Evolutionary conservation across 2,113 vertebrate species (phyloP), one percentile per base, ranked within the genome.

Genomic region (Anguilla rostrata): DNA sequence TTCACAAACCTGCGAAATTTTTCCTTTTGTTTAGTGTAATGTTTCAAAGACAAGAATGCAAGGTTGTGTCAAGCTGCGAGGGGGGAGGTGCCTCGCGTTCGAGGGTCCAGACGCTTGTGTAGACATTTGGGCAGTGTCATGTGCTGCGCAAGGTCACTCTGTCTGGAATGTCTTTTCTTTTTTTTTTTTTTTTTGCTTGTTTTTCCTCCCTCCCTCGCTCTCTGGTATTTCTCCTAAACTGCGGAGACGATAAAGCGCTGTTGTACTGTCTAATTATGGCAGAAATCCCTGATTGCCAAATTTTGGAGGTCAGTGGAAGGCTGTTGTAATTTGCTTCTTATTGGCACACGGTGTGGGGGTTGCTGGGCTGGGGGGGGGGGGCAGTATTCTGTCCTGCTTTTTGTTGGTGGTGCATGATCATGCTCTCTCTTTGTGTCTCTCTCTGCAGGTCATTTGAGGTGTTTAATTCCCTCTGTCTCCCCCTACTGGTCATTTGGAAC

Each of bases 401-500:
- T 66, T 66, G 60, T 66, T 66, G 60, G 60, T 66, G 60, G 20
- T 66, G 20, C 60, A 22, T 66, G 60, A 22, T 66, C 22, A 26
- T 22, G 60, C 20, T 53, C 7, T 53, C 60, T 22, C 60, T 60
- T 14, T 18, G 11, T 66, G 60, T 66, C 60, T 66, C 20, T 26
- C 20, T 20, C 60, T 66, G 60, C 20, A 66, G 60, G 60, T 66
- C 60, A 66, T 66, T 26, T 66, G 20, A 26, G 60, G 60, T 66
- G 57, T 60, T 60, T 60, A 15, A 60, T 14, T 60, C 15, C 57
- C n/a, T 39, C 18, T 14, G 20, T 56, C 53, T 29, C 34, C 41
- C 80, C 40, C 26, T 14, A 0, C 20, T 99, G 98, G 98, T 99
- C 98, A 0, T 99, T 99, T 0, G 98, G 98, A 0, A 98, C 99